Evolutionary conservation across 2,888 invertebrate genomes (phyloP).

Genomic region (Mesochorus sp.): DNA sequence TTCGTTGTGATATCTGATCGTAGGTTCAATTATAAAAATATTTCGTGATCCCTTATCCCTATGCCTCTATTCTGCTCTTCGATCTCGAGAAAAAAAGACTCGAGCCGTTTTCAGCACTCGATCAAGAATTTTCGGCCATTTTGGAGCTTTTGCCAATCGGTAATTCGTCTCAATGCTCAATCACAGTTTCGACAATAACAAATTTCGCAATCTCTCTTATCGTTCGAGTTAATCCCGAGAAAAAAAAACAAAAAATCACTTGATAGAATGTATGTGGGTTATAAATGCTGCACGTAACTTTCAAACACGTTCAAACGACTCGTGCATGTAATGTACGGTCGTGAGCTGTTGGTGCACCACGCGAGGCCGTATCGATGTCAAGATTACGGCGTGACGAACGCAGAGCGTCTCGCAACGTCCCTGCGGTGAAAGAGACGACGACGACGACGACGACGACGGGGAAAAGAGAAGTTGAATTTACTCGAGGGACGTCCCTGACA

Average conservation of each 20-base stretch:
- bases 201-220: background rate
- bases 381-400: conserved; percentile 68
- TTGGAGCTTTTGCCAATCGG: too few relatives aligned
- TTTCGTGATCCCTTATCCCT: too few relatives aligned
- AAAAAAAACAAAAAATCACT: background rate
- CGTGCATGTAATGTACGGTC: background rate
- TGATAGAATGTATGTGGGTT: background rate
- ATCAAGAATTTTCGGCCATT: too few relatives aligned
- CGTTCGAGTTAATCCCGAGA: conserved; percentile 3
- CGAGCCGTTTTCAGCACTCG: too few relatives aligned
- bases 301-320: conserved; percentile 2
- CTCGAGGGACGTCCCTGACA: conserved; percentile 76
- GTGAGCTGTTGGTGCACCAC: conserved; percentile 35
- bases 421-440: conserved; percentile 62
- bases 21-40: too few relatives aligned
- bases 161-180: too few relatives aligned
- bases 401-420: conserved; percentile 64
- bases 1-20: too few relatives aligned
- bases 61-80: too few relatives aligned
- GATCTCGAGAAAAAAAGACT: too few relatives aligned
- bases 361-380: conserved; percentile 73
- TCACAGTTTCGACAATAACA: too few relatives aligned
- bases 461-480: conserved; percentile 22
- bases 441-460: too few relatives aligned
- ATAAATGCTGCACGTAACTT: conserved; percentile 15